These are phyloP conservation scores for Myiothlypis chrysogaster DNA, from an alignment of 2,797 vertebrate genomes.

Conservation along the genomic window DNA sequence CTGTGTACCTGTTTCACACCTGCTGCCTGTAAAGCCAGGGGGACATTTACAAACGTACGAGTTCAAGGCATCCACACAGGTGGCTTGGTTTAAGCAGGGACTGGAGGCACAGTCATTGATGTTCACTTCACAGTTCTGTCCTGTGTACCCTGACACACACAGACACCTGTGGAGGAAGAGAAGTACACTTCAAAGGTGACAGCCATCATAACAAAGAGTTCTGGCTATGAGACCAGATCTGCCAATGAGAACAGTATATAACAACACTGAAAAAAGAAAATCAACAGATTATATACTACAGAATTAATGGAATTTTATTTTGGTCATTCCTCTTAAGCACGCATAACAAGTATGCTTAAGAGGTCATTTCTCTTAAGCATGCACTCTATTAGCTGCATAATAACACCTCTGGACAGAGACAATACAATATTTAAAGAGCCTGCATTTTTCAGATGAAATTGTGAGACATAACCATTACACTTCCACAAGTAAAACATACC, in stretches of 20 bases:
- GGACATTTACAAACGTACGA: constrained; percentile 91
- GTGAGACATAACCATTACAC: background rate
- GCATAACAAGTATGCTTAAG: too few relatives aligned
- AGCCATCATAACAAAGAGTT: background rate
- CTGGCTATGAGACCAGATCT: background rate
- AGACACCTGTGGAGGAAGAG: constrained; percentile 81
- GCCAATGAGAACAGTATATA: background rate
- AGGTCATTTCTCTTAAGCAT: background rate
- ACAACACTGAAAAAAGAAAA: background rate
- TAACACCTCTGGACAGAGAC: background rate
- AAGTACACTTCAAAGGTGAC: background rate
- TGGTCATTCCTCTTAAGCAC: background rate
- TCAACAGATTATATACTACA: background rate
- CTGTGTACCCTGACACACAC: constrained; percentile 86
- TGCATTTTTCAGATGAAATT: background rate
- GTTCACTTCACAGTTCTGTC: constrained; percentile 87
- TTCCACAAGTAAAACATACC: background rate
- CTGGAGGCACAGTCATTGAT: constrained; percentile 90
- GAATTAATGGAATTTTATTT: background rate
- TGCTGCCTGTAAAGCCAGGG: constrained; percentile 97
- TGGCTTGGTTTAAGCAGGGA: constrained; percentile 93
- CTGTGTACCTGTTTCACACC: constrained; percentile 97
- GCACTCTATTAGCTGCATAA: background rate
- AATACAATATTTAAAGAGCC: background rate
- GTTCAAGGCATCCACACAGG: constrained; percentile 88